Evolutionary conservation across 2,888 invertebrate species (phyloP), one percentile per base, ranked within the genome.

Genomic region (Hofmannophila pseudospretella): DNA sequence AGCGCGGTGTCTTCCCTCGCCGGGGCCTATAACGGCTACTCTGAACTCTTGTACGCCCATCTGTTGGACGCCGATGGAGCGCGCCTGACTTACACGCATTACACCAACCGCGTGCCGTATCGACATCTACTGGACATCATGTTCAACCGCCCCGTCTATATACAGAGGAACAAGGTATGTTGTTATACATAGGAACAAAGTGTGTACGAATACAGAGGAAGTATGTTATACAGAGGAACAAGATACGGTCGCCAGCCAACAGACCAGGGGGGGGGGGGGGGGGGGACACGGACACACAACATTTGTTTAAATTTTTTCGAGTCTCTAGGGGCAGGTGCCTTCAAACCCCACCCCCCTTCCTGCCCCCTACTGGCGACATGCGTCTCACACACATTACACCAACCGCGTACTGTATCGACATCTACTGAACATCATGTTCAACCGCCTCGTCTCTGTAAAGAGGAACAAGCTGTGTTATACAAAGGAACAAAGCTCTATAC

Each of bases 1-100:
- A 69, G 77, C 51, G 68, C 82, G 1, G 54, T 49, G 26, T 41
- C 51, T 4, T 35, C 53, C 9, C 46, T 51, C 39, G 42, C 45
- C 32, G 44, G 46, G 39, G 39, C 45, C 41, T 39, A 43, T 55
- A 71, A 44, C 36, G 69, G 72, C 11, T 95, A 95, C 77, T 91
- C 91, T 7, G 95, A 95, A 85, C 89, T 94, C 47, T 84, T 95
- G 32, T 95, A 95, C 68, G 94, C 94, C 9, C 93, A 94, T 77
- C 86, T 95, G 40, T 88, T 94, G 56, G 95, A 95, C 76, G 91
- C 91, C 13, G 93, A 94, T 73, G 94, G 94, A 3, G 92, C 93
- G 32, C 86, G 94, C 3, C 89, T 95, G 54, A 94, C 95, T 0
- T 94, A 94, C 74, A 94, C 73, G 47, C 94, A 95, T 76, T 94